phyloP scores from a whole-genome alignment of 2,797 vertebrate genomes.

The Coendou prehensilis region DNA sequence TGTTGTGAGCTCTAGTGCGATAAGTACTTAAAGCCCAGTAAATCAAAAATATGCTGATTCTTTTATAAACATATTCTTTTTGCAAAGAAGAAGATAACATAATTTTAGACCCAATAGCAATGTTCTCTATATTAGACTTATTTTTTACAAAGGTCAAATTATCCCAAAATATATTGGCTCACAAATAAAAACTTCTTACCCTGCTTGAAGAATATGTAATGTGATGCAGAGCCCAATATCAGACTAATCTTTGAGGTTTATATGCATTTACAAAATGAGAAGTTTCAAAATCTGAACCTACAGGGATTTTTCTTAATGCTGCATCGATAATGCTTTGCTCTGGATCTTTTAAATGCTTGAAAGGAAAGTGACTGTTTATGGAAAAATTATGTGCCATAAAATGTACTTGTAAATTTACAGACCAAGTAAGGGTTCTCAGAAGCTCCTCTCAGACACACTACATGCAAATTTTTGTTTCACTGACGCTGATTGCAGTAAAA shows the following conservation, averaged over 20 bases:
- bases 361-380: slow-evolving; percentile 65
- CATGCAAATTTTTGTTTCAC: slow-evolving; percentile 62
- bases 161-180: slow-evolving; percentile 2
- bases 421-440: not conserved
- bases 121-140: not conserved
- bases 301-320: not conserved
- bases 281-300: not conserved
- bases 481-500: slow-evolving; percentile 67
- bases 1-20: not conserved
- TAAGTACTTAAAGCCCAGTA: not conserved
- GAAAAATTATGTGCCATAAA: slow-evolving; percentile 70
- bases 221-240: not conserved
- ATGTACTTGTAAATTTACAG: slow-evolving; percentile 65
- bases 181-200: slow-evolving; percentile 57
- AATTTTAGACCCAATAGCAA: not conserved
- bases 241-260: not conserved
- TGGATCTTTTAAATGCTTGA: slow-evolving; percentile 53
- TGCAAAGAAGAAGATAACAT: not conserved
- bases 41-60: not conserved
- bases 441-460: slow-evolving; percentile 47
- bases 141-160: slow-evolving; percentile 14
- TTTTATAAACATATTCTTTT: not conserved
- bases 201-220: not conserved
- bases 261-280: slow-evolving; percentile 8
- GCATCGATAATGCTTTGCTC: not conserved